Percentiles rank a stretch among this genome's conserved stretches.
These are phyloP conservation scores for Torymus aiolomorphi DNA, from an alignment of 2,888 invertebrate species.

Conservation along the genomic window DNA sequence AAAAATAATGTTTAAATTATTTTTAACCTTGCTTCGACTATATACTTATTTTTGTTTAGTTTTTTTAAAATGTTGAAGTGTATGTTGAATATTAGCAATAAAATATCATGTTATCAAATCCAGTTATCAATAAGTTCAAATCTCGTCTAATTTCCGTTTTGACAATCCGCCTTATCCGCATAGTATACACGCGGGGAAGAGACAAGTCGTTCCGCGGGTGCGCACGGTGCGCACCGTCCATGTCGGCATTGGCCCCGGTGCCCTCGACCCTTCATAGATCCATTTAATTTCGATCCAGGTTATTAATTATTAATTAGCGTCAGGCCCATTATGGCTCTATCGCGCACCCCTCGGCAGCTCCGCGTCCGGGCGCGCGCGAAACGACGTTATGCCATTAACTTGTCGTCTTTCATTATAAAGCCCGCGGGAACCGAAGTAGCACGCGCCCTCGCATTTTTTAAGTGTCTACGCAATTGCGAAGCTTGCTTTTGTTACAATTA, in stretches of 20 bases:
- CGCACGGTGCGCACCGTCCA: too few species aligned
- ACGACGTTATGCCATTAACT: constrained; percentile 71
- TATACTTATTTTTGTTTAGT: too few species aligned
- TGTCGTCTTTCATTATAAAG: constrained; percentile 67
- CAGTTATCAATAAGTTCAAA: background rate
- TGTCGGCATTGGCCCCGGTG: background rate
- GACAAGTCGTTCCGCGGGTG: too few species aligned
- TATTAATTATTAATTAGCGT: constrained; percentile 75
- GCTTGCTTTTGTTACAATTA: too few species aligned
- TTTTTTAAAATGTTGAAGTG: too few species aligned
- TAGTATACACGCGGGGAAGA: too few species aligned
- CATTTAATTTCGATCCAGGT: constrained; percentile 74
- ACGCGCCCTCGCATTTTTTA: too few species aligned
- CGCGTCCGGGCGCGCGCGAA: constrained; percentile 51
- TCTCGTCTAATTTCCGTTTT: background rate
- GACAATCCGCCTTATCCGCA: constrained; percentile 8
- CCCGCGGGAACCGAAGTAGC: background rate
- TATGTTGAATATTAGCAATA: too few species aligned
- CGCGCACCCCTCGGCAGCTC: constrained; percentile 65
- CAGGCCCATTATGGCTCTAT: constrained; percentile 72
- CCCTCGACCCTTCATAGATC: constrained; percentile 63
- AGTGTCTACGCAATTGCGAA: too few species aligned
- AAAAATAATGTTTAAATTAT: too few species aligned
- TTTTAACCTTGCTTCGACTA: too few species aligned
- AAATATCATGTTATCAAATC: too few species aligned